phyloP scores from a whole-genome alignment of 2,888 invertebrate genomes.

The Orgyia antiqua region DNA sequence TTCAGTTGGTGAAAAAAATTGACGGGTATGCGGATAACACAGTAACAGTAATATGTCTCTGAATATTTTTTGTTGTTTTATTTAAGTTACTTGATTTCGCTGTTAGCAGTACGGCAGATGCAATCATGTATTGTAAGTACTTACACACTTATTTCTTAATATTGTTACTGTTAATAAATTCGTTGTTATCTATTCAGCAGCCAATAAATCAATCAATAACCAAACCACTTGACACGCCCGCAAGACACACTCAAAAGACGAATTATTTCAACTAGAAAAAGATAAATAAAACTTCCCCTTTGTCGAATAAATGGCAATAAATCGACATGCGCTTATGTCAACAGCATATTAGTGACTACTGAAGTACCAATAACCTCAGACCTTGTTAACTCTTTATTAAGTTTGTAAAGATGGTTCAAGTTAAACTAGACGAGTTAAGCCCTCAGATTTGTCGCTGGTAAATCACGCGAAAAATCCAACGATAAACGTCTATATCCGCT shows the following conservation, averaged over 20 bases:
- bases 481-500: slow-evolving; percentile 77
- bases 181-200: slow-evolving; percentile 1
- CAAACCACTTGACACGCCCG: slow-evolving; percentile 31
- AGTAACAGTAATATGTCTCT: too few species aligned
- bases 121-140: too few species aligned
- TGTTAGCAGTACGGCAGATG: too few species aligned
- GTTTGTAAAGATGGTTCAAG: slow-evolving; percentile 27
- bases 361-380: slow-evolving; percentile 38
- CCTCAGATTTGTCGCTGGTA: slow-evolving; percentile 71
- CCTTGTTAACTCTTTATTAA: slow-evolving; percentile 4
- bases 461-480: slow-evolving; percentile 76
- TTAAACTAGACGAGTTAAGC: slow-evolving; percentile 46
- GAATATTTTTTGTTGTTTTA: too few species aligned
- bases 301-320: slow-evolving; percentile 64
- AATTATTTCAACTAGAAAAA: slow-evolving; percentile 63
- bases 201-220: slow-evolving; percentile 24
- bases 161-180: too few species aligned
- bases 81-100: too few species aligned
- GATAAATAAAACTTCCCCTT: slow-evolving; percentile 67
- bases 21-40: too few species aligned
- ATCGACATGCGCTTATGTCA: slow-evolving; percentile 69
- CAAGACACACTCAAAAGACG: slow-evolving; percentile 40
- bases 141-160: too few species aligned
- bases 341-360: slow-evolving; percentile 65
- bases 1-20: too few species aligned